Conservation (phyloP, 1,140 invertebrate genomes). For the Eumaeus atala region DNA sequence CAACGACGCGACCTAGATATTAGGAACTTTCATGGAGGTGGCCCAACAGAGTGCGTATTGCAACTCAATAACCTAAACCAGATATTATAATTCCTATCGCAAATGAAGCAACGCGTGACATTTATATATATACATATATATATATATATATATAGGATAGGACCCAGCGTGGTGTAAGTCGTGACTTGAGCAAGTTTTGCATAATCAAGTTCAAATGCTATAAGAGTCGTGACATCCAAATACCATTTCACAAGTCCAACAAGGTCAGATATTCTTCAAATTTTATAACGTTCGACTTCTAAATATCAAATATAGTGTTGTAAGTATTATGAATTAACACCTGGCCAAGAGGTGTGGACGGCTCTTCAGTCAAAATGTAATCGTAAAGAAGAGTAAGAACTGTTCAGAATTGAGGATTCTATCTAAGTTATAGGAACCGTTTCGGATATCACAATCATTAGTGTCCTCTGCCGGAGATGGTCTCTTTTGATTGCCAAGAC, state of each 20-base stretch:
- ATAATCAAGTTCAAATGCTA: slow-evolving; percentile 16
- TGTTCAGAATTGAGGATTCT: too few relatives aligned
- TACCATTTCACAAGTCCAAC: slow-evolving; percentile 11
- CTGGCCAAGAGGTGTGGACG: too few relatives aligned
- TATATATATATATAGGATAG: too few relatives aligned
- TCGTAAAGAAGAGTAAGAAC: too few relatives aligned
- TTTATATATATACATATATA: too few relatives aligned
- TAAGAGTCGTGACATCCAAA: slow-evolving; percentile 13
- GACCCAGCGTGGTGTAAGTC: slow-evolving; percentile 15
- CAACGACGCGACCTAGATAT: neutral
- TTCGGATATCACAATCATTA: too few relatives aligned
- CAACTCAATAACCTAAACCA: neutral
- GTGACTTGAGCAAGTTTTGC: slow-evolving; percentile 17
- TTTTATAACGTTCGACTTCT: neutral
- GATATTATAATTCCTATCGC: slow-evolving; percentile 11
- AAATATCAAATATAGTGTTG: neutral
- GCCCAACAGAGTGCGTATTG: neutral
- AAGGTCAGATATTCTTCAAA: slow-evolving; percentile 9
- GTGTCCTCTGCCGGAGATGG: too few relatives aligned
- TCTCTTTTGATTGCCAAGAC: too few relatives aligned
- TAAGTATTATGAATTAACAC: too few relatives aligned
- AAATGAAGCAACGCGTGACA: slow-evolving; percentile 15
- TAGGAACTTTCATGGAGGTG: neutral
- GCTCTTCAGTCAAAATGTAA: too few relatives aligned
- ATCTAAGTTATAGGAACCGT: too few relatives aligned